phyloP scores from a whole-genome alignment of 2,888 invertebrate genomes.

The Chalcis sispes region DNA sequence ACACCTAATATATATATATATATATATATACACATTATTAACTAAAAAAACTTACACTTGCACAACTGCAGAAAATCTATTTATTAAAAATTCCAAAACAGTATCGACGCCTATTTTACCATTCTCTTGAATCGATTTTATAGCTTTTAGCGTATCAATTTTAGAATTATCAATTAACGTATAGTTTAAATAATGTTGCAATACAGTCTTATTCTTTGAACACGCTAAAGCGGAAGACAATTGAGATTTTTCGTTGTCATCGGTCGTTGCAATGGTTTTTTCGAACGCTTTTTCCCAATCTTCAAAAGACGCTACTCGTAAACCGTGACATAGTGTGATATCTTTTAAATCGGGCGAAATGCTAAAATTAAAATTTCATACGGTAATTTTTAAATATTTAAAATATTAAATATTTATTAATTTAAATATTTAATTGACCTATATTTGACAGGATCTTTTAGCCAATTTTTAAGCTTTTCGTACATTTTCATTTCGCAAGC shows the following conservation, averaged over 20 bases:
- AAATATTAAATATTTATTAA: too few species aligned
- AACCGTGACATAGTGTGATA: constrained; percentile 61
- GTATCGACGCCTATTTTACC: constrained; percentile 75
- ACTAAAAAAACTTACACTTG: too few species aligned
- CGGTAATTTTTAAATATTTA: too few species aligned
- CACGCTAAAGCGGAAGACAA: constrained; percentile 83
- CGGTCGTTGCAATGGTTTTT: constrained; percentile 78
- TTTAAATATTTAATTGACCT: not conserved
- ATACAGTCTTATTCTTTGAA: constrained; percentile 77
- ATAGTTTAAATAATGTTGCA: constrained; percentile 76
- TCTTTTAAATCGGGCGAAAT: constrained; percentile 56
- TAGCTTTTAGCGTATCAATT: not conserved
- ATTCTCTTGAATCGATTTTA: constrained; percentile 27
- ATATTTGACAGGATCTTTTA: not conserved
- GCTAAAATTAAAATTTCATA: constrained; percentile 55
- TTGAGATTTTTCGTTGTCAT: constrained; percentile 75
- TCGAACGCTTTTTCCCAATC: constrained; percentile 79
- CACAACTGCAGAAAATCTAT: constrained; percentile 66
- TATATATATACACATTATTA: too few species aligned
- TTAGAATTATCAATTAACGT: not conserved
- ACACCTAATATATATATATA: too few species aligned
- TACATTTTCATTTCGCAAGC: constrained; percentile 79
- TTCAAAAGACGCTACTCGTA: constrained; percentile 69
- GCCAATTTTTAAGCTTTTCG: constrained; percentile 28
- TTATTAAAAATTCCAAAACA: constrained; percentile 77